Conservation (phyloP, 2,888 invertebrate species). For the Nephrocerus scutellatus region DNA sequence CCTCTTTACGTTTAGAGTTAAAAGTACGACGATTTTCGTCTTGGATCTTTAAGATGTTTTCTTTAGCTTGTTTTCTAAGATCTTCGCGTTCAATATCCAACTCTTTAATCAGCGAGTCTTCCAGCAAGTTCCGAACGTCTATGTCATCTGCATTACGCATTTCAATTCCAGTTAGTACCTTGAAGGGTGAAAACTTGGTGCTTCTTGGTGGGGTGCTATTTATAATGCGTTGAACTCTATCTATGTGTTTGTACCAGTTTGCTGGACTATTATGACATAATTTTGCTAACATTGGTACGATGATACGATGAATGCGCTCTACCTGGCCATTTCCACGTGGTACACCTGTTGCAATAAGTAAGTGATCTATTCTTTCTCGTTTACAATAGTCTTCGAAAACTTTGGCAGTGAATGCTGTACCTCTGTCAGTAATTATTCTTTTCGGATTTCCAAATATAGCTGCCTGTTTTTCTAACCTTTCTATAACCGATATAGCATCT, state of each 20-base stretch:
- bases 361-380: slow-evolving; percentile 26
- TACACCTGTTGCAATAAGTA: slow-evolving; percentile 29
- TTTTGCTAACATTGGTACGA: slow-evolving; percentile 35
- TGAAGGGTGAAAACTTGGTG: slow-evolving; percentile 1
- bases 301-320: slow-evolving; percentile 30
- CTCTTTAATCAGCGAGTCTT: neutral
- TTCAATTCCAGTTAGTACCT: too few relatives aligned
- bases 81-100: neutral
- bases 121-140: too few relatives aligned
- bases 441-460: slow-evolving; percentile 19
- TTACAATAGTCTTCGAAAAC: slow-evolving; percentile 32
- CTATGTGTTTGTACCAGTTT: slow-evolving; percentile 29
- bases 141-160: too few relatives aligned
- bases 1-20: neutral
- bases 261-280: slow-evolving; percentile 28
- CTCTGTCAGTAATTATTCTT: slow-evolving; percentile 36
- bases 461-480: slow-evolving; percentile 15
- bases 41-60: slow-evolving; percentile 7
- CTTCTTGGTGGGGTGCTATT: slow-evolving; percentile 16
- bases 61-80: slow-evolving; percentile 2
- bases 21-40: slow-evolving; percentile 3
- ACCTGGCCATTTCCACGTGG: slow-evolving; percentile 35
- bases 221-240: slow-evolving; percentile 16
- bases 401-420: slow-evolving; percentile 37
- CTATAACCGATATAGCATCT: slow-evolving; percentile 28